phyloP scores from a whole-genome alignment of 2,888 invertebrate species.

The Cabera pusaria region DNA sequence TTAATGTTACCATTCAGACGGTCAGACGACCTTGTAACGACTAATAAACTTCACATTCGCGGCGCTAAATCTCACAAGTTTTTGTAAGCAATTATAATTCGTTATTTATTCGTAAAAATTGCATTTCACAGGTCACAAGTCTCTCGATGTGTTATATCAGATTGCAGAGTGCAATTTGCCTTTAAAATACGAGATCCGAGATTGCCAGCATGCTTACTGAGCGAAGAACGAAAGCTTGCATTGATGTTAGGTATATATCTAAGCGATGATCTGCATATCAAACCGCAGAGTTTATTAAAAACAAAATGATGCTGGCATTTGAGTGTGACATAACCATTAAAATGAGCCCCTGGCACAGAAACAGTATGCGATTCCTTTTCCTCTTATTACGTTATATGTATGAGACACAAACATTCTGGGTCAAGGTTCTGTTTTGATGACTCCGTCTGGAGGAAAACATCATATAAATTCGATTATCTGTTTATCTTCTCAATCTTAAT shows the following conservation, averaged over 20 bases:
- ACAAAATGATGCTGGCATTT: slow-evolving; percentile 8
- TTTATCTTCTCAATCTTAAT: no score
- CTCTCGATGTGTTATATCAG: no score
- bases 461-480: slow-evolving; percentile 16
- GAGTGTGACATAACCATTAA: slow-evolving; percentile 7
- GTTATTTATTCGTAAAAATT: no score
- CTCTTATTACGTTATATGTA: slow-evolving; percentile 52
- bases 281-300: slow-evolving; percentile 1
- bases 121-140: no score
- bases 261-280: not conserved
- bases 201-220: slow-evolving; percentile 20
- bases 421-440: slow-evolving; percentile 74
- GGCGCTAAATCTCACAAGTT: slow-evolving; percentile 4
- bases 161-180: slow-evolving; percentile 11
- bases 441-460: slow-evolving; percentile 54
- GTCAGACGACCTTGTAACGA: slow-evolving; percentile 10
- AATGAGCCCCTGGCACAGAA: slow-evolving; percentile 25
- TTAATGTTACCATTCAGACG: no score
- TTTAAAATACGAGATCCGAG: slow-evolving; percentile 5
- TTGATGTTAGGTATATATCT: slow-evolving; percentile 5
- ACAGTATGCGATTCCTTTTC: slow-evolving; percentile 47
- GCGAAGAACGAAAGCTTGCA: slow-evolving; percentile 15
- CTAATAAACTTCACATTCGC: slow-evolving; percentile 3
- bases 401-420: slow-evolving; percentile 55
- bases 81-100: slow-evolving; percentile 12